Percentiles rank a stretch among this genome's conserved stretches.
phyloP scores from a whole-genome alignment of 2,113 vertebrate genomes.

The Cyphomyrus plagiostoma region DNA sequence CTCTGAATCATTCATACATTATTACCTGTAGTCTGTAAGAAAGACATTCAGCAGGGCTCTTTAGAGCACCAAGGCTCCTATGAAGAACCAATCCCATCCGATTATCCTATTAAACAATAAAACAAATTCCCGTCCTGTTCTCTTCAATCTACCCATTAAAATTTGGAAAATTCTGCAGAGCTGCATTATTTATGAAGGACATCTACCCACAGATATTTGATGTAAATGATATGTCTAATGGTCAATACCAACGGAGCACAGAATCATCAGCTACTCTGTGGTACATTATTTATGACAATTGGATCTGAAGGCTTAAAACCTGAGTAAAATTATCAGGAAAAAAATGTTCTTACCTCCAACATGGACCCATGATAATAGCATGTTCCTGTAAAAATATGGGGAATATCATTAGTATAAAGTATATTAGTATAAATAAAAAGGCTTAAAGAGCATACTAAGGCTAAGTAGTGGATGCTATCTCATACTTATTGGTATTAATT shows the following conservation, averaged over 20 bases:
- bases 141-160: slow-evolving; percentile 12
- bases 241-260: neutral
- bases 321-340: neutral
- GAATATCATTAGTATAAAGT: neutral
- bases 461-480: neutral
- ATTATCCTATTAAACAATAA: neutral
- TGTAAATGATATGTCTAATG: slow-evolving; percentile 22
- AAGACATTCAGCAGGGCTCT: neutral
- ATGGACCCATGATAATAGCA: slow-evolving; percentile 60
- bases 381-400: slow-evolving; percentile 53
- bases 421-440: neutral
- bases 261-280: neutral
- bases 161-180: slow-evolving; percentile 24
- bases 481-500: neutral
- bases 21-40: neutral
- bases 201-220: slow-evolving; percentile 19
- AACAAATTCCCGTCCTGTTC: neutral
- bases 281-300: slow-evolving; percentile 20
- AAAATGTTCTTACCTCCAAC: slow-evolving; percentile 59
- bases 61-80: neutral
- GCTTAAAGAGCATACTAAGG: neutral
- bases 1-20: neutral
- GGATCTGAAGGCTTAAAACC: neutral
- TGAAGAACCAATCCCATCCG: neutral
- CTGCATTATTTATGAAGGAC: slow-evolving; percentile 25